Evolutionary conservation across 2,113 vertebrate species (phyloP).

Genomic region (Mormyrus iriodes): DNA sequence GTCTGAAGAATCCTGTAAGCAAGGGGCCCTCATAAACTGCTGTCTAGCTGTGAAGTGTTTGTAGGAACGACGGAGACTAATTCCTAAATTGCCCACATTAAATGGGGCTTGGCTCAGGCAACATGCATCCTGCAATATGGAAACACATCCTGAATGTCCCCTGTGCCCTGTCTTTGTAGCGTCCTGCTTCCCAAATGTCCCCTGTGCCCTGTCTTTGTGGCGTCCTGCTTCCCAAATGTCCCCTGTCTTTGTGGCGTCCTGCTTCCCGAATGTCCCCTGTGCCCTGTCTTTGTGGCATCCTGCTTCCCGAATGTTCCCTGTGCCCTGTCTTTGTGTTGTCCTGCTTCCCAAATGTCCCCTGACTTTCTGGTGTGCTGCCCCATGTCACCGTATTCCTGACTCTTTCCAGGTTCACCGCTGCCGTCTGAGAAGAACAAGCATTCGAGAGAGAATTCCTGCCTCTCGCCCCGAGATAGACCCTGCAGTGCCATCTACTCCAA

Average conservation of each 20-base stretch:
- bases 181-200: not conserved
- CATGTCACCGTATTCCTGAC: not conserved
- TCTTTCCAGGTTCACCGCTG: slow-evolving; percentile 79
- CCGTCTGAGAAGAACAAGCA: slow-evolving; percentile 97
- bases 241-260: not conserved
- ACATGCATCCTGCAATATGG: not conserved
- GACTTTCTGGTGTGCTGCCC: not conserved
- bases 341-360: not conserved
- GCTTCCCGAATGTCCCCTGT: not conserved
- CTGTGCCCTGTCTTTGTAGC: not conserved
- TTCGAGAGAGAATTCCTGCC: slow-evolving; percentile 87
- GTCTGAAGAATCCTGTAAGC: not conserved
- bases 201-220: not conserved
- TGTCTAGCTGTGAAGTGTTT: not conserved
- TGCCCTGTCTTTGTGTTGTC: not conserved
- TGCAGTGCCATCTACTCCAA: slow-evolving; percentile 91
- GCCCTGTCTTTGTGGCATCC: not conserved
- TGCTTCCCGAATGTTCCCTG: not conserved
- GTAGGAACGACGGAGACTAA: not conserved
- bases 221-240: not conserved
- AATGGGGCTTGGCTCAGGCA: not conserved
- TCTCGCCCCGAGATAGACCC: slow-evolving; percentile 88
- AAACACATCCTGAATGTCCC: not conserved
- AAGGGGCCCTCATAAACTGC: not conserved
- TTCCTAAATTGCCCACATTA: slow-evolving; percentile 4